These are phyloP conservation scores for Bathynomus jamesi DNA, from an alignment of 1,140 invertebrate species.

Conservation along the genomic window DNA sequence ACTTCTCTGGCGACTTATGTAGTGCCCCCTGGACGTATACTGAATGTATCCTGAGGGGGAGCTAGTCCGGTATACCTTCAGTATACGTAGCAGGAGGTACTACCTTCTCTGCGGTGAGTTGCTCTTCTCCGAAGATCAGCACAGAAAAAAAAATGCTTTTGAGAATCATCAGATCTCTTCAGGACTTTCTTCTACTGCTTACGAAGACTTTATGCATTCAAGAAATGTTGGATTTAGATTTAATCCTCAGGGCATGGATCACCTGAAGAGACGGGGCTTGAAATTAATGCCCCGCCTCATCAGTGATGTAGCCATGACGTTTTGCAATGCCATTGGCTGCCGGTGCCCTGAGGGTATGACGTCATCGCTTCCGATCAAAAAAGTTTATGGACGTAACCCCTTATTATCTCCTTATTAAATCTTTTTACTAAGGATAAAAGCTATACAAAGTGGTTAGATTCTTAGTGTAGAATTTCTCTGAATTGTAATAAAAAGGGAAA, in stretches of 20 bases:
- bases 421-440: background rate
- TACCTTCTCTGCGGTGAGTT: constrained; percentile 17
- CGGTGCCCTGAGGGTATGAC: background rate
- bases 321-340: background rate
- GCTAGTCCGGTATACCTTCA: constrained; percentile 98
- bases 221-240: background rate
- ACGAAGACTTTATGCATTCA: background rate
- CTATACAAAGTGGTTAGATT: background rate
- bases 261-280: background rate
- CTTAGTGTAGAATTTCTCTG: background rate
- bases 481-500: background rate
- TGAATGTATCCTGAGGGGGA: constrained; percentile 98
- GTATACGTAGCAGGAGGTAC: constrained; percentile 91
- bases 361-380: background rate
- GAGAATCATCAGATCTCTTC: background rate
- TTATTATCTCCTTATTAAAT: background rate
- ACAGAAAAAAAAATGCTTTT: no score
- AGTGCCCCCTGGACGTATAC: constrained; percentile 85
- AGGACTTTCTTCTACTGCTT: background rate
- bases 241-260: background rate
- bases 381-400: background rate
- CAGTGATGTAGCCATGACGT: background rate
- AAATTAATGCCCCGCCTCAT: background rate
- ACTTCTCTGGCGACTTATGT: constrained; percentile 9
- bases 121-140: background rate